phyloP scores from a whole-genome alignment of 2,797 vertebrate genomes.

The Cephalopachus bancanus region DNA sequence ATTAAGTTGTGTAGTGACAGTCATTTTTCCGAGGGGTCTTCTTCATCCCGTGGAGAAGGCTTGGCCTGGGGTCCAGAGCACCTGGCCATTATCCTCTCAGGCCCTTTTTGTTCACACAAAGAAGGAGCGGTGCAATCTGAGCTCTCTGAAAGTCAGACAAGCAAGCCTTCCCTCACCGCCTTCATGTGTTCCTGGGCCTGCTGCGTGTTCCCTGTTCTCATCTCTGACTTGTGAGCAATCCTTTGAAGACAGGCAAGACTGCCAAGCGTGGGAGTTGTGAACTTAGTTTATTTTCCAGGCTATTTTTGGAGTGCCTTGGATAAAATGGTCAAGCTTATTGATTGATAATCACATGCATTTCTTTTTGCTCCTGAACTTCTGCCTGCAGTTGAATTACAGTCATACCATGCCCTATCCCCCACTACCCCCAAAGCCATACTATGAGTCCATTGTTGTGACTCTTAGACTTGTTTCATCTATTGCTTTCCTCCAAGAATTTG shows the following conservation, averaged over 20 bases:
- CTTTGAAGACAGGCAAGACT: background rate
- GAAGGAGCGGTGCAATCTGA: background rate
- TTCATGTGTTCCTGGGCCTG: background rate
- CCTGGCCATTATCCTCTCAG: background rate
- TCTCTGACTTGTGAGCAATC: slow-evolving; percentile 45
- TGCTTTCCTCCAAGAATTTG: background rate
- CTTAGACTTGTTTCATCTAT: background rate
- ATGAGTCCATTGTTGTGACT: accelerated
- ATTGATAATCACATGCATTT: slow-evolving; percentile 17
- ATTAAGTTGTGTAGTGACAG: background rate
- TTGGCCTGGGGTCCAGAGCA: accelerated
- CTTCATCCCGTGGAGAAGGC: background rate
- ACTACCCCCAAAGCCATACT: background rate
- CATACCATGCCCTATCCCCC: no score
- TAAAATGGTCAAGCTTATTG: background rate
- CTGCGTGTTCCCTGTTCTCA: background rate
- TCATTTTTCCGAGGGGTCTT: background rate
- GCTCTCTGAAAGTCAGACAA: slow-evolving; percentile 22
- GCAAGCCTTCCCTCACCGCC: background rate
- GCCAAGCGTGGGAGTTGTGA: background rate
- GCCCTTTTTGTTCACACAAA: background rate
- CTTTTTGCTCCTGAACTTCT: slow-evolving; percentile 29
- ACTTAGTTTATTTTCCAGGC: slow-evolving; percentile 31
- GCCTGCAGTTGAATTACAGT: background rate
- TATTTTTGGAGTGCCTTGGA: slow-evolving; percentile 42